Evolutionary conservation across 2,113 vertebrate species (phyloP), one percentile per base, ranked within the genome.

Genomic region (Ceyx margarethae): DNA sequence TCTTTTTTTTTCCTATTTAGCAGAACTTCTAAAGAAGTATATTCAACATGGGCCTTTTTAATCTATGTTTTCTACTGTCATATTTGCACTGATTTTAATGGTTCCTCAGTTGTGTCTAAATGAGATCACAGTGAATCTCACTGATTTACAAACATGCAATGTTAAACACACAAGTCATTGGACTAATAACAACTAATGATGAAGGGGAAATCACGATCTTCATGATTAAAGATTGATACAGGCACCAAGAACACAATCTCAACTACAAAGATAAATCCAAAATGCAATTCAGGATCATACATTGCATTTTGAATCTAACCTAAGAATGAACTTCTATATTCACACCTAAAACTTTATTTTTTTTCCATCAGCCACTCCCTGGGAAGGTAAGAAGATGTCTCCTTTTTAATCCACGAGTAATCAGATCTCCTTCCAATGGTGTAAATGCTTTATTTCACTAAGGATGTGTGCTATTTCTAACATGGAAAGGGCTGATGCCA

Each of bases 371-470:
- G 10, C 21, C n/a, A n/a, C 21, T 71, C 79, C 91, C 58, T 81
- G 58, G 29, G 33, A 93, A 81, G 42, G 76, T 83, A 78, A 42
- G 40, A 53, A 86, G 62, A 66, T 85, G 25, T 65, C 62, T 92
- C 37, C 15, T 89, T 91, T 83, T 74, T 84, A 91, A 93, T 93
- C 43, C 62, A 54, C 1, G n/a, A 58, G 14, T 51, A 62, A 94
- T 82, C 67, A 78, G 25, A 76, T 90, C 93, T 95, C 83, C 72
- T 94, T 95, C 65, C 7, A 8, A 74, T 87, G 65, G 81, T 82
- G 61, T 82, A 92, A 93, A 91, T 46, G 48, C 16, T 94, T 88
- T 80, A 87, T 91, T 92, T 93, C 79, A 90, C 65, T 68, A 33
- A 72, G 72, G 71, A 85, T 79, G 21, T 79, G 28, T 74, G 56